Evolutionary conservation across 2,797 vertebrate genomes (phyloP).

Genomic region (Oryzias dopingdopingensis): DNA sequence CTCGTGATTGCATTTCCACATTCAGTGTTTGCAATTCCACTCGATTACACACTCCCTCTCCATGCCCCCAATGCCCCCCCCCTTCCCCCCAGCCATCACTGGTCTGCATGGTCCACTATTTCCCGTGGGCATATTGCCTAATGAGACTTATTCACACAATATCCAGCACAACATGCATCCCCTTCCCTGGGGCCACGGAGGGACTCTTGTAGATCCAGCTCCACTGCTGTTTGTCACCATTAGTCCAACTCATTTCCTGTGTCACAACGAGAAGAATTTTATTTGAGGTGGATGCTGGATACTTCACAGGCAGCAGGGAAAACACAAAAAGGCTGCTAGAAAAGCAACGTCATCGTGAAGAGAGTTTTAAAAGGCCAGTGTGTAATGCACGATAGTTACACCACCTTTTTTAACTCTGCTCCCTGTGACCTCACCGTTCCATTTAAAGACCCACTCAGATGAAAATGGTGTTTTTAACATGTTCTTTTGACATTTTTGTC

Average conservation of each 20-base stretch:
- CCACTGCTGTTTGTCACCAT: conserved; percentile 33
- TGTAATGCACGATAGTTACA: too few relatives aligned
- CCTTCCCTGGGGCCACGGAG: conserved; percentile 17
- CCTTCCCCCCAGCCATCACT: conserved; percentile 31
- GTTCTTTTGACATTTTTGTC: too few relatives aligned
- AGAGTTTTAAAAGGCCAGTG: too few relatives aligned
- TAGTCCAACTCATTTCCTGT: conserved; percentile 40
- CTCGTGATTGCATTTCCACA: conserved; percentile 26
- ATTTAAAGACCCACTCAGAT: too few relatives aligned
- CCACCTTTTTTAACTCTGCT: too few relatives aligned
- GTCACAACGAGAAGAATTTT: conserved; percentile 36
- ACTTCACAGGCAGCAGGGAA: conserved; percentile 6
- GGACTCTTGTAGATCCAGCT: conserved; percentile 39
- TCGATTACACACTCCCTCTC: conserved; percentile 49
- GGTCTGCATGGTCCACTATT: conserved; percentile 37
- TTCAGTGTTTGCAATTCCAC: conserved; percentile 47
- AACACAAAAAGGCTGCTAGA: background rate
- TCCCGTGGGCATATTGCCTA: conserved; percentile 44
- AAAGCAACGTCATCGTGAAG: background rate
- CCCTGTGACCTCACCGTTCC: too few relatives aligned
- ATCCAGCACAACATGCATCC: conserved; percentile 18
- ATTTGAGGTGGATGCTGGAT: conserved; percentile 33
- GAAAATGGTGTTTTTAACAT: too few relatives aligned
- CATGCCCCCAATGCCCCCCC: conserved; percentile 42
- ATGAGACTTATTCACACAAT: conserved; percentile 55